Evolutionary conservation across 2,888 invertebrate species (phyloP), one percentile per base, ranked within the genome.

Genomic region (Lissonota sp.): DNA sequence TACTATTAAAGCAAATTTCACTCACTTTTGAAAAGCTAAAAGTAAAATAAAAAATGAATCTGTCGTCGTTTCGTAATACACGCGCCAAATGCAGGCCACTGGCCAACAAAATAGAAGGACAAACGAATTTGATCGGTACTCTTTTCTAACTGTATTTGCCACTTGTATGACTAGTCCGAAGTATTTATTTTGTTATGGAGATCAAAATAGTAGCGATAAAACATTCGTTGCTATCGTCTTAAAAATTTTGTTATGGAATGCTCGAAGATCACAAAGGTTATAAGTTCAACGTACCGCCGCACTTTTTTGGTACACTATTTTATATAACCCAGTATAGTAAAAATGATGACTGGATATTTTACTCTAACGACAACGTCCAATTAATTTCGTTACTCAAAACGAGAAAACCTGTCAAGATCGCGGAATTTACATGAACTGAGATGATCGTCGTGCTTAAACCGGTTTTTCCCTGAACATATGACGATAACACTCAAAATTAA

Each of bases 261-360:
- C 64, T 53, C 67, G 53, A 40, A 64, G 55, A 64, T 64, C 70
- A 70, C 79, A 80, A 72, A 80, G 77, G 73, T n/a, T 74, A 82
- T 70, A 69, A 69, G 39, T 63, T 81, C 67, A 72, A 77, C 78
- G 75, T 83, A 86, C 77, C 72, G 76, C 84, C 82, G 83, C 84
- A 84, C 83, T 76, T 67, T 83, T 73, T 84, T 83, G 80, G 83
- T 83, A 83, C 85, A 84, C 82, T 86, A 74, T 86, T 86, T 84
- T 82, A 85, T 83, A 81, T 87, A 80, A 84, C 79, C 78, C 77
- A 83, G 84, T 85, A 83, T 86, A 84, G 82, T 85, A 79, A 84
- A 85, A 80, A 84, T 85, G 74, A 82, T 76, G 60, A 83, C 83
- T 84, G 73, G 69, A 84, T 73, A 71, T 80, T 80, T 81, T 82